Conservation (phyloP, 92 coral and sea anemone species). For the Porites divaricata region DNA sequence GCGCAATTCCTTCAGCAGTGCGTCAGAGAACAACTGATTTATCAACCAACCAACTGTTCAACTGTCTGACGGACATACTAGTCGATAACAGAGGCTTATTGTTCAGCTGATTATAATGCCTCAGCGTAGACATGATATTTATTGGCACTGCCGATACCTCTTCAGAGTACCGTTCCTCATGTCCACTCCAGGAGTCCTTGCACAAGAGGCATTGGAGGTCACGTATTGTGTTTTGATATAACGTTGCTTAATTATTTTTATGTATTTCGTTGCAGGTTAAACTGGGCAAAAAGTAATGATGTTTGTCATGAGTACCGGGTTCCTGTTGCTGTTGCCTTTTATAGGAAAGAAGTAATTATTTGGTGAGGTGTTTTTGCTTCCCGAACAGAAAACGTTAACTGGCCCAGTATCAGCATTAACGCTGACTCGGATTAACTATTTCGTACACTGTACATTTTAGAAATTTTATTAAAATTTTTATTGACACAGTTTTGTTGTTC, state of each 20-base stretch:
- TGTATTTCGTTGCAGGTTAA: conserved; percentile 13
- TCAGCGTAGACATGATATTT: too few species aligned
- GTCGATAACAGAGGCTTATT: too few species aligned
- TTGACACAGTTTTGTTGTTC: not conserved
- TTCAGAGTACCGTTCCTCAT: not conserved
- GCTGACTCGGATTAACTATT: not conserved
- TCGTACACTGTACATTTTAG: conserved; percentile 18
- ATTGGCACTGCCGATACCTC: too few species aligned
- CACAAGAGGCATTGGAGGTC: not conserved
- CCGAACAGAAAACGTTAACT: not conserved
- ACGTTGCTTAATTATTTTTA: not conserved
- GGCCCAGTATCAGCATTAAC: not conserved
- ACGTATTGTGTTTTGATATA: not conserved
- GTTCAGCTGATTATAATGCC: too few species aligned
- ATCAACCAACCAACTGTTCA: too few species aligned
- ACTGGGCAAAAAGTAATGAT: not conserved
- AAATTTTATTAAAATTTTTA: conserved; percentile 17
- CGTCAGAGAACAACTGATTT: too few species aligned
- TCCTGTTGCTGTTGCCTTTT: conserved; percentile 28
- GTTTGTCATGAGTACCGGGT: not conserved
- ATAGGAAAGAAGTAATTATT: not conserved
- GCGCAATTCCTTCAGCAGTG: too few species aligned
- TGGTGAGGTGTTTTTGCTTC: conserved; percentile 9
- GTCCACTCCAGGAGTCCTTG: not conserved
- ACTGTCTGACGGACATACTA: too few species aligned